phyloP scores from a whole-genome alignment of 2,888 invertebrate genomes.

The Crioceris asparagi region DNA sequence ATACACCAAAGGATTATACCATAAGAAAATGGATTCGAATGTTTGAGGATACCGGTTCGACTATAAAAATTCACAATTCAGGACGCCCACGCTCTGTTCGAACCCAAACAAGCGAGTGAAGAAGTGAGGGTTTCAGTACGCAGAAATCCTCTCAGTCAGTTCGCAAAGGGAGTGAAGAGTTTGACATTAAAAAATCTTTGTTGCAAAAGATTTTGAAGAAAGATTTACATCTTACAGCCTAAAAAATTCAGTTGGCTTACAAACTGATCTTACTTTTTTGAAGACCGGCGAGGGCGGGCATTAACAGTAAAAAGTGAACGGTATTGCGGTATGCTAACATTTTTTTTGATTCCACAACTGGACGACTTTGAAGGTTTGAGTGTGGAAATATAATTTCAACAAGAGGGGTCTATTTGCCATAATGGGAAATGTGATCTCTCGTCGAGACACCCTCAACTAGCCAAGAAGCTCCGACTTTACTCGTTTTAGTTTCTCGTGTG shows the following conservation, averaged over 20 bases:
- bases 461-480: neutral
- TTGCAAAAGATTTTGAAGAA: neutral
- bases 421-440: constrained; percentile 1
- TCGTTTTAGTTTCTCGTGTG: neutral
- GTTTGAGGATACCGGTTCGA: too few relatives aligned
- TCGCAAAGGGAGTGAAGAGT: neutral
- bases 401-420: constrained; percentile 2
- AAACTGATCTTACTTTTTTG: too few relatives aligned
- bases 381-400: neutral
- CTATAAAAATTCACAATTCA: neutral
- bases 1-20: too few relatives aligned
- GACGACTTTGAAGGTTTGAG: neutral
- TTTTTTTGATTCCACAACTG: neutral
- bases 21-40: too few relatives aligned
- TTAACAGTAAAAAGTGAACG: too few relatives aligned
- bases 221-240: constrained; percentile 1
- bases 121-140: neutral
- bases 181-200: neutral
- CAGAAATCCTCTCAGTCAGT: neutral
- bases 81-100: neutral
- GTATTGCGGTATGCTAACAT: neutral
- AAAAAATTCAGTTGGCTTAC: constrained; percentile 3
- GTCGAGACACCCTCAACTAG: neutral
- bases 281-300: too few relatives aligned
- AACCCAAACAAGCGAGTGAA: neutral